Evolutionary conservation across 2,113 vertebrate species (phyloP).

Genomic region (Cnemophilus loriae): DNA sequence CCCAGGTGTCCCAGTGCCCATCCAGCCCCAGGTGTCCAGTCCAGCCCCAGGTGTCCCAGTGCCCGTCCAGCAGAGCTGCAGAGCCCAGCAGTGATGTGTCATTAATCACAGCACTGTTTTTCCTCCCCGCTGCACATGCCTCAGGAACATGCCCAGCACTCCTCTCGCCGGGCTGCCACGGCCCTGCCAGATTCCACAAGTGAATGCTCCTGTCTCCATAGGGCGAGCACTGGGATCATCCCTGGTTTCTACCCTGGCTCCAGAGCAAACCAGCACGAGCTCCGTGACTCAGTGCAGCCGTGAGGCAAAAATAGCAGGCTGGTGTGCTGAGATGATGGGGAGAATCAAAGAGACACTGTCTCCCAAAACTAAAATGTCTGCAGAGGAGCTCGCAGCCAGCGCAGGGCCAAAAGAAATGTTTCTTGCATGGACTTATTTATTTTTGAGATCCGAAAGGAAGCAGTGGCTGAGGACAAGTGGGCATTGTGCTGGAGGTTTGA

Average conservation of each 20-base stretch:
- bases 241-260: not conserved
- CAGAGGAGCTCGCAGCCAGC: not conserved
- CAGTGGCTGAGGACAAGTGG: slow-evolving; percentile 31
- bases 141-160: not conserved
- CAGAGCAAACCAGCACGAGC: not conserved
- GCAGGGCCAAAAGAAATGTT: slow-evolving; percentile 56
- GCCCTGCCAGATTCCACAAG: slow-evolving; percentile 47
- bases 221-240: not conserved
- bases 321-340: not conserved
- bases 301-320: slow-evolving; percentile 18
- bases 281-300: not conserved
- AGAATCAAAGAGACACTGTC: slow-evolving; percentile 49
- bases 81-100: not conserved
- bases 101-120: not conserved
- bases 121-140: not conserved
- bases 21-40: not conserved
- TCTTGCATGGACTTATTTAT: slow-evolving; percentile 26
- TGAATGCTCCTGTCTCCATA: not conserved
- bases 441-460: slow-evolving; percentile 29
- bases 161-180: not conserved
- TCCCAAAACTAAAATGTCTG: slow-evolving; percentile 26
- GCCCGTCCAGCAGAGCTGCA: not conserved
- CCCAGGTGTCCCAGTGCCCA: not conserved
- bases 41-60: not conserved
- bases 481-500: slow-evolving; percentile 30